Evolutionary conservation across 92 coral and sea anemone genomes (phyloP).

Genomic region (Micromussa lordhowensis): DNA sequence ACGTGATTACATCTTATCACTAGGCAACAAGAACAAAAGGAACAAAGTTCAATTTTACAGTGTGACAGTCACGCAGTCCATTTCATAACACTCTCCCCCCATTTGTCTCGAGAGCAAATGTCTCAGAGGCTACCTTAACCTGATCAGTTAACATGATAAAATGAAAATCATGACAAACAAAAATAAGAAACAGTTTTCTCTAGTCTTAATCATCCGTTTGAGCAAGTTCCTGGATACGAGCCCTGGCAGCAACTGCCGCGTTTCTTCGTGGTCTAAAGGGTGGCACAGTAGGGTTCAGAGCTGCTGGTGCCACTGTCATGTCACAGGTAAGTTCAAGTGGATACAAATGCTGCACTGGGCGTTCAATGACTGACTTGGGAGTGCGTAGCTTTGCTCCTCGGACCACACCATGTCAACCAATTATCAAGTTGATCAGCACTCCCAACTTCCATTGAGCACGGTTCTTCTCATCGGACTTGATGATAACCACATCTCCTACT

Average conservation of each 20-base stretch:
- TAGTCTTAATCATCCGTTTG: background rate
- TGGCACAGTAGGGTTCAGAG: conserved; percentile 25
- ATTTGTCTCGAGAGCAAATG: background rate
- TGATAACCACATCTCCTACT: conserved; percentile 38
- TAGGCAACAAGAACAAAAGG: too few species aligned
- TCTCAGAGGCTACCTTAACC: conserved; percentile 6
- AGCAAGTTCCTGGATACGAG: conserved; percentile 17
- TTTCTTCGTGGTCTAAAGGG: conserved; percentile 21
- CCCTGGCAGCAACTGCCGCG: background rate
- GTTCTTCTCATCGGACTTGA: conserved; percentile 41
- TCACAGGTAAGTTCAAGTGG: conserved; percentile 33
- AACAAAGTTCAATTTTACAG: too few species aligned
- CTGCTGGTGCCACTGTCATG: conserved; percentile 32
- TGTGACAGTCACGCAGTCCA: too few species aligned
- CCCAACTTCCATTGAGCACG: conserved; percentile 42
- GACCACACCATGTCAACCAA: conserved; percentile 37
- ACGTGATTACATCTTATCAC: too few species aligned
- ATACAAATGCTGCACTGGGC: conserved; percentile 28
- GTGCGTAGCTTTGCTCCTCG: conserved; percentile 44
- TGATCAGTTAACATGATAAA: background rate
- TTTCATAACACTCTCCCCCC: too few species aligned
- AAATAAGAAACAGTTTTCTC: background rate
- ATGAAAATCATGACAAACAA: background rate
- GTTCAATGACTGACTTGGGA: conserved; percentile 39
- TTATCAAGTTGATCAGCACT: conserved; percentile 16